These are phyloP conservation scores for Anisognathus igniventris DNA, from an alignment of 2,797 vertebrate genomes.

Conservation along the genomic window DNA sequence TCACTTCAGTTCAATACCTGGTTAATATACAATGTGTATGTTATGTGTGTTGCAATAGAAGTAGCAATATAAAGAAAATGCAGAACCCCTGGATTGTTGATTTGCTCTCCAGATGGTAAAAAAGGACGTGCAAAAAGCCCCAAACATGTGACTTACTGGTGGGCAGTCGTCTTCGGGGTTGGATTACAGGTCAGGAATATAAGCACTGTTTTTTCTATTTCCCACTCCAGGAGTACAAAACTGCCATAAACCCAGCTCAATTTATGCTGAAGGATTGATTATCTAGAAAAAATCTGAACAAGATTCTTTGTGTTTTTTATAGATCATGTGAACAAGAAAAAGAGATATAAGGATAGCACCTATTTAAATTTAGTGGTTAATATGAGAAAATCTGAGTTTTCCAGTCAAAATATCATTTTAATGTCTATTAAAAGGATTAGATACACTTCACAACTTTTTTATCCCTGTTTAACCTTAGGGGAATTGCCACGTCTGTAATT, in stretches of 20 bases:
- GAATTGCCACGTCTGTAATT: not conserved
- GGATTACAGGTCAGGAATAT: not conserved
- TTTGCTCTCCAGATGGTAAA: not conserved
- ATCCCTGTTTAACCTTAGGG: not conserved
- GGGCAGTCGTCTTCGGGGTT: not conserved
- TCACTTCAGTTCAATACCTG: not conserved
- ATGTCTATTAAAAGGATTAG: not conserved
- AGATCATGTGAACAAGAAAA: not conserved
- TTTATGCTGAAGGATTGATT: not conserved
- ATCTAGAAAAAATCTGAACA: not conserved
- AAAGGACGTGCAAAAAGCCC: not conserved
- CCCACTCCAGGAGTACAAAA: not conserved
- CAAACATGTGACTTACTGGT: not conserved
- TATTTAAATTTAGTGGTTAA: not conserved
- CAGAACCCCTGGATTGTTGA: not conserved
- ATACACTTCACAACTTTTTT: not conserved
- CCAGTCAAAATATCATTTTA: not conserved
- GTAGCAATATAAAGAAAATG: not conserved
- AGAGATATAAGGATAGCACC: not conserved
- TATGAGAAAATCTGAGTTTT: not conserved
- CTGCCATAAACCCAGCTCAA: not conserved
- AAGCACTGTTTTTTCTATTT: not conserved
- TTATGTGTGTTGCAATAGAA: not conserved
- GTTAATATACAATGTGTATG: not conserved
- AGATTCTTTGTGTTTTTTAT: not conserved